Base-by-base conservation (phyloP, 1,140 invertebrate species). In the Acromyrmex charruanus region DNA sequence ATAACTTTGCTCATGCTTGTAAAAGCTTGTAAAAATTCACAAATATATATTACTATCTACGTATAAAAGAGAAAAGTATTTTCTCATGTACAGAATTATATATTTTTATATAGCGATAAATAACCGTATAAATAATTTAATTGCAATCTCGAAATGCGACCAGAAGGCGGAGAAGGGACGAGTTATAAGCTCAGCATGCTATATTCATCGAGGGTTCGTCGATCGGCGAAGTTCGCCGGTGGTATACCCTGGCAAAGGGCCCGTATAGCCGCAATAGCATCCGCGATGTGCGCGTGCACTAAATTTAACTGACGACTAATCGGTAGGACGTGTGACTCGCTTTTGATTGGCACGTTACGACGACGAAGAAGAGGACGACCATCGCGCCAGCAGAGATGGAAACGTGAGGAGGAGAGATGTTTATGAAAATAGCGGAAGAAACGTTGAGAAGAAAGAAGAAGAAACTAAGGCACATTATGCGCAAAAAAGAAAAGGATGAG, bases 291-390 rank as follows among this genome's bases (percentile, higher is more conserved):
- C 77, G 74, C 65, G 72, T 90, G 80, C 69, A 87, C 87, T 92
- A 92, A 92, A 92, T 91, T 91, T 92, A 92, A 87, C 85, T 49
- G 82, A 55, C 87, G 82, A 90, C 89, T 91, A 91, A 92, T 92
- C 77, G 75, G 51, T 66, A 63, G 77, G 88, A 88, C 53, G 69
- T 91, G 77, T 79, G 86, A 89, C 71, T 85, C 51, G 86, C 86
- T 85, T 59, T 84, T 87, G 81, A 90, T 90, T 88, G 89, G 91
- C 81, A 87, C 69, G 74, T 87, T 87, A 53, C 61, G 75, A 81
- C 51, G 69, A 72, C 59, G 68, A 87, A 28, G 77, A 77, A 79
- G 74, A 85, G 61, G 35, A 53, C 44, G 59, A 44, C 65, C 31
- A 65, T 44, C 18, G 18, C 51, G 63, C 12, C 28, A 44, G 25